Evolutionary conservation across 2,113 vertebrate genomes (phyloP), one percentile per base, ranked within the genome.

Genomic region (Passer domesticus): DNA sequence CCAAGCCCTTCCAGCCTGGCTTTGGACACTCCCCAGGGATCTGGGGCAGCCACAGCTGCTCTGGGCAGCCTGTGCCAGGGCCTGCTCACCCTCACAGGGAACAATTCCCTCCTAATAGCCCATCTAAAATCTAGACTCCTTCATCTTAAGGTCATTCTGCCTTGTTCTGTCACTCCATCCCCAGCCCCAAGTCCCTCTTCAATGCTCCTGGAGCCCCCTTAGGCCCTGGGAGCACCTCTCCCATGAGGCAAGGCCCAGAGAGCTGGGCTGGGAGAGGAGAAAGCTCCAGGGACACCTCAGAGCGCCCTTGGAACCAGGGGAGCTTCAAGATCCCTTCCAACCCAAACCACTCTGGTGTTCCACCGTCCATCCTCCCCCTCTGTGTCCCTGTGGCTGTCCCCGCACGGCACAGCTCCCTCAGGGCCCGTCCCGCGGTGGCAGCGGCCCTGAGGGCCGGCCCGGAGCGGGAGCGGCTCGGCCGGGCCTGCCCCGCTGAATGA

Each of bases 401-500:
- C 3, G 49, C 50, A 8, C 19, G 6, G 5, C 5, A 16, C 44
- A 24, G 43, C 47, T 62, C 60, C n/a, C 33, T 19, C 16, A 66
- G 63, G 19, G 41, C 28, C 21, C 24, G 7, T 16, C 13, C 33
- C 24, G 44, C 19, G 37, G 12, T 4, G 28, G 0, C 1, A 4
- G 22, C 9, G 44, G 49, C 35, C 35, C 35, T 37, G 35, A 37
- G 35, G 35, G 35, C 35, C 35, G 35, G 35, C 35, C 35, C 35
- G 35, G 35, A 37, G 35, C 35, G 35, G 35, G 35, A 37, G 35
- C 35, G 35, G 35, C 35, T 37, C n/a, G 35, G 35, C 35, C 35
- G 35, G 35, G 35, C 35, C 35, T 37, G 35, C 35, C 35, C 35
- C 35, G 35, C 35, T 37, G 35, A 76, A 96, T 98, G 97, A 97